These are phyloP conservation scores for Gonocerus acuteangulatus DNA, from an alignment of 2,888 invertebrate genomes.

Conservation along the genomic window DNA sequence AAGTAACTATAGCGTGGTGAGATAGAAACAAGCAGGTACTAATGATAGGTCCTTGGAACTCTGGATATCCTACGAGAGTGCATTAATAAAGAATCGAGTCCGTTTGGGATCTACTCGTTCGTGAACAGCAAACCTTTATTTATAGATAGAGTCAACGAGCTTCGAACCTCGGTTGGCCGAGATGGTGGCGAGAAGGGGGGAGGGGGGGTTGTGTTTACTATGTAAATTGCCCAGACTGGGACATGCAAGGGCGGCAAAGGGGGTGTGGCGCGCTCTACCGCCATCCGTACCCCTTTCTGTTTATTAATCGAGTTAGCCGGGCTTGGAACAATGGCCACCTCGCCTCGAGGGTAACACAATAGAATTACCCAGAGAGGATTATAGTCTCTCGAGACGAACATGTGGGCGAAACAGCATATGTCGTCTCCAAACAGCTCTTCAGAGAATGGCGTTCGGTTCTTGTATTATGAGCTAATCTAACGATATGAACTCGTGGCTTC, in stretches of 20 bases:
- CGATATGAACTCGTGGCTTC: too few relatives aligned
- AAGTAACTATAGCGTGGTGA: too few relatives aligned
- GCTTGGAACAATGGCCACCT: not conserved
- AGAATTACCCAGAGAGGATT: not conserved
- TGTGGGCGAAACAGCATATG: not conserved
- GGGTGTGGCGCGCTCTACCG: not conserved
- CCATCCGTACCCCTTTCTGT: not conserved
- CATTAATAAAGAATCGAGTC: too few relatives aligned
- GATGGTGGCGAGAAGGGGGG: too few relatives aligned
- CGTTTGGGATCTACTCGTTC: too few relatives aligned
- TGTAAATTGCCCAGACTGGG: not conserved
- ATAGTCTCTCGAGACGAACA: not conserved
- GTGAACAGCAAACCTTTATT: not conserved
- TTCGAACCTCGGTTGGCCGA: not conserved
- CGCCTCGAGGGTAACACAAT: not conserved
- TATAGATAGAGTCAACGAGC: not conserved
- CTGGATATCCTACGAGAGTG: too few relatives aligned
- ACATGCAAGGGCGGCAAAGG: not conserved
- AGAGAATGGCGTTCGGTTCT: too few relatives aligned
- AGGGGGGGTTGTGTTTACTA: not conserved
- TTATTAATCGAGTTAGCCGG: conserved; percentile 1
- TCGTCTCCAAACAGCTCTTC: too few relatives aligned
- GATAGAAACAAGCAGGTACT: too few relatives aligned
- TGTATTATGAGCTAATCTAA: too few relatives aligned
- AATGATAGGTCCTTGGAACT: too few relatives aligned